Conservation (phyloP, 2,797 vertebrate species). For the Botia kubotai region DNA sequence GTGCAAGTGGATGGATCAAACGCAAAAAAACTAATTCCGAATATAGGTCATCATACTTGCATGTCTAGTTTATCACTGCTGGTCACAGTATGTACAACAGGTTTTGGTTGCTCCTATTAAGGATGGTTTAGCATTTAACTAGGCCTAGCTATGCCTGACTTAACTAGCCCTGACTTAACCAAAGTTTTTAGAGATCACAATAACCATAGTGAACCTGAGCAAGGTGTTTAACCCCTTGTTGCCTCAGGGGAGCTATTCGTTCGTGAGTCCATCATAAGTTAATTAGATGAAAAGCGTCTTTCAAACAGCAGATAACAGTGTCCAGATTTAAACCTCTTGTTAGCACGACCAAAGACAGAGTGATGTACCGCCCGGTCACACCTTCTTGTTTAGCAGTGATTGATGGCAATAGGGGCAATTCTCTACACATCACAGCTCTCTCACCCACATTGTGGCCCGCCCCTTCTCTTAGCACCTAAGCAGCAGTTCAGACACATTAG, state of each 20-base stretch:
- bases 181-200: no score
- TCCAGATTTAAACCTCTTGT: constrained; percentile 47
- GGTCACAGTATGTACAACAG: neutral
- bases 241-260: neutral
- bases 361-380: constrained; percentile 45
- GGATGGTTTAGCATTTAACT: no score
- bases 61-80: neutral
- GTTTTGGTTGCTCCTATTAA: neutral
- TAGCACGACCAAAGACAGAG: constrained; percentile 38
- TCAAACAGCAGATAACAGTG: constrained; percentile 28
- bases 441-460: constrained; percentile 31
- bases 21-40: no score
- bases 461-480: constrained; percentile 49
- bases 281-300: constrained; percentile 15
- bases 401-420: constrained; percentile 59
- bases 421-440: constrained; percentile 56
- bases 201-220: no score
- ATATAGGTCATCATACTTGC: no score
- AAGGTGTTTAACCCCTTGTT: neutral
- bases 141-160: no score
- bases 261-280: constrained; percentile 10
- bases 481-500: constrained; percentile 56
- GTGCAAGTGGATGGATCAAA: no score
- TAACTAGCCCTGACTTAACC: no score
- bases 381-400: constrained; percentile 51